Base-by-base conservation (phyloP, 1,140 invertebrate genomes). In the Elymnias hypermnestra region DNA sequence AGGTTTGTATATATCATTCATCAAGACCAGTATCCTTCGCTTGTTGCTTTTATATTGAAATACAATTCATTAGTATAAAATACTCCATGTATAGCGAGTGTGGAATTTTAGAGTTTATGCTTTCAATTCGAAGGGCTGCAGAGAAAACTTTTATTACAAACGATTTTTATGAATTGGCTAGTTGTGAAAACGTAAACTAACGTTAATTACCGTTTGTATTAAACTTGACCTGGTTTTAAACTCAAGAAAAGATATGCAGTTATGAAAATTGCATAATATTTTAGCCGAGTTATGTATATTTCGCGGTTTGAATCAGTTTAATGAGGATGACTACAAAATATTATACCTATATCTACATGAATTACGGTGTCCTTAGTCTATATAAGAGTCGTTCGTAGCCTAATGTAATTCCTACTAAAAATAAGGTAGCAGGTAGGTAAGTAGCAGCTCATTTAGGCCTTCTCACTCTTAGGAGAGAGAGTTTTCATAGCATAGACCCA, bases 141-240 rank as follows among this genome's bases (percentile, higher is more conserved):
- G n/a, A n/a, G n/a, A n/a, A n/a, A n/a, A n/a, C n/a, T n/a, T n/a
- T n/a, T n/a, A n/a, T n/a, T n/a, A n/a, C n/a, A n/a, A n/a, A n/a
- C n/a, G n/a, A n/a, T n/a, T n/a, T n/a, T n/a, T n/a, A n/a, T n/a
- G n/a, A n/a, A n/a, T n/a, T n/a, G n/a, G n/a, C n/a, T n/a, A n/a
- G n/a, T n/a, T n/a, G n/a, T n/a, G n/a, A n/a, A n/a, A n/a, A n/a
- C n/a, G n/a, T n/a, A n/a, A n/a, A n/a, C n/a, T n/a, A n/a, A n/a
- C n/a, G n/a, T n/a, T n/a, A n/a, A 47, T 47, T 46, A 49, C 49
- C 57, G 49, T 55, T 52, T 53, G 35, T 50, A 18, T 31, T 57
- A 54, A 70, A 65, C 64, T 73, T 73, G 70, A 63, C 70, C 70
- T 49, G 62, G 51, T 65, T 72, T 41, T 51, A 26, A 29, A 28